phyloP scores from a whole-genome alignment of 2,113 vertebrate genomes.

The Cyphomyrus discorhynchus region DNA sequence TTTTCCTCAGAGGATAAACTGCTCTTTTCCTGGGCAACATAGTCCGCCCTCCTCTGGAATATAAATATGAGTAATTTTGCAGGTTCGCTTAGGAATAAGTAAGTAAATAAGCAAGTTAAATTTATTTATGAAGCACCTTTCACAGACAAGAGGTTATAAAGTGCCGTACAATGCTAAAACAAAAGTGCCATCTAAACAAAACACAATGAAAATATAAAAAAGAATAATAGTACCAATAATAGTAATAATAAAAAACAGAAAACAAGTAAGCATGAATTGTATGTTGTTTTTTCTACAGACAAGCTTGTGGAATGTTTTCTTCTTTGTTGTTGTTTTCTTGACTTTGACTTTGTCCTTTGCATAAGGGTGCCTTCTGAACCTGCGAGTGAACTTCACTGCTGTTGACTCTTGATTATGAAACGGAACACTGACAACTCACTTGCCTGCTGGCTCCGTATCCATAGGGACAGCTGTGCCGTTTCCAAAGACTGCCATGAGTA shows the following conservation, averaged over 20 bases:
- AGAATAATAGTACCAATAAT: no score
- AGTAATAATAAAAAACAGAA: no score
- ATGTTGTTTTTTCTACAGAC: not conserved
- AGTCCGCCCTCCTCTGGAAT: not conserved
- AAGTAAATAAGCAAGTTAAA: no score
- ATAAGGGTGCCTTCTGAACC: not conserved
- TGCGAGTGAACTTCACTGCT: not conserved
- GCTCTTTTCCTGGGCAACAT: no score
- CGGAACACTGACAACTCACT: not conserved
- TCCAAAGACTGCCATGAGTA: not conserved
- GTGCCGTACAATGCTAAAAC: no score
- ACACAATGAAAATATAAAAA: no score
- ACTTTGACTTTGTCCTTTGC: not conserved
- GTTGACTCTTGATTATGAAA: not conserved
- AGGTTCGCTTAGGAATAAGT: not conserved
- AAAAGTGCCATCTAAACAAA: no score
- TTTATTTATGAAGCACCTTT: no score
- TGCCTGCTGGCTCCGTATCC: not conserved
- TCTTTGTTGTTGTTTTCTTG: not conserved
- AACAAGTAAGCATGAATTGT: not conserved
- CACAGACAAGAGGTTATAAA: no score
- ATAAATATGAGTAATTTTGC: not conserved
- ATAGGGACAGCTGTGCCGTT: not conserved
- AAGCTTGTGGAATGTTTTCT: not conserved
- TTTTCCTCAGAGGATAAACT: not conserved